phyloP scores from a whole-genome alignment of 2,113 vertebrate genomes.

The Corydoras sp. region DNA sequence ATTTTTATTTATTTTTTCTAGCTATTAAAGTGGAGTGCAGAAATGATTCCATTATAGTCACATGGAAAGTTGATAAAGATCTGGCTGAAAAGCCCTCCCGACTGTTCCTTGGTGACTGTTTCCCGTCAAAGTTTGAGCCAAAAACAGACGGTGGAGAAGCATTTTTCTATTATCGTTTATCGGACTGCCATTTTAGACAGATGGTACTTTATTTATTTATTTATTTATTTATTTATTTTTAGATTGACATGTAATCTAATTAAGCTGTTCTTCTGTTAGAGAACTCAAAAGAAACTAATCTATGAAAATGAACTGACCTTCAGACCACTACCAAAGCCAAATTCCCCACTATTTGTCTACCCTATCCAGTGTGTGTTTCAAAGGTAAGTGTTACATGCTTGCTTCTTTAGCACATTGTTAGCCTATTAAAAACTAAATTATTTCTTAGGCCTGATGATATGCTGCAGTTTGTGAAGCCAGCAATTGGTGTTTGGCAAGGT shows the following conservation, averaged over 20 bases:
- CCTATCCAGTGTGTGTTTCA: slow-evolving; percentile 52
- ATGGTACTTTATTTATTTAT: slow-evolving; percentile 39
- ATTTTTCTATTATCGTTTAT: slow-evolving; percentile 44
- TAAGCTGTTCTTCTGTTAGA: slow-evolving; percentile 32
- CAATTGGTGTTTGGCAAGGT: slow-evolving; percentile 42
- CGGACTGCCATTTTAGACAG: slow-evolving; percentile 54
- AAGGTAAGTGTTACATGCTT: slow-evolving; percentile 40
- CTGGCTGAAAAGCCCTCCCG: slow-evolving; percentile 43
- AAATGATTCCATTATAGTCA: slow-evolving; percentile 32
- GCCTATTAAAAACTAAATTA: neutral
- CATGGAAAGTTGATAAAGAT: slow-evolving; percentile 47
- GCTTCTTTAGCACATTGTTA: neutral
- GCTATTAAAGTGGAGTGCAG: slow-evolving; percentile 51
- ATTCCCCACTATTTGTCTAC: slow-evolving; percentile 37
- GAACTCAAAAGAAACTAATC: slow-evolving; percentile 47
- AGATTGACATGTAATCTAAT: neutral
- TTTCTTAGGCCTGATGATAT: neutral
- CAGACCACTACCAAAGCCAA: slow-evolving; percentile 42
- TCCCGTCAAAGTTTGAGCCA: slow-evolving; percentile 29
- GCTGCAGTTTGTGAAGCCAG: slow-evolving; percentile 35
- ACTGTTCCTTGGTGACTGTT: slow-evolving; percentile 63
- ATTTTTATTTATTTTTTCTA: slow-evolving; percentile 28
- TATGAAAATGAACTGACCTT: slow-evolving; percentile 54
- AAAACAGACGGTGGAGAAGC: slow-evolving; percentile 40
- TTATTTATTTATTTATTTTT: neutral